Conservation (phyloP, 2,113 vertebrate species). For the Passer montanus region DNA sequence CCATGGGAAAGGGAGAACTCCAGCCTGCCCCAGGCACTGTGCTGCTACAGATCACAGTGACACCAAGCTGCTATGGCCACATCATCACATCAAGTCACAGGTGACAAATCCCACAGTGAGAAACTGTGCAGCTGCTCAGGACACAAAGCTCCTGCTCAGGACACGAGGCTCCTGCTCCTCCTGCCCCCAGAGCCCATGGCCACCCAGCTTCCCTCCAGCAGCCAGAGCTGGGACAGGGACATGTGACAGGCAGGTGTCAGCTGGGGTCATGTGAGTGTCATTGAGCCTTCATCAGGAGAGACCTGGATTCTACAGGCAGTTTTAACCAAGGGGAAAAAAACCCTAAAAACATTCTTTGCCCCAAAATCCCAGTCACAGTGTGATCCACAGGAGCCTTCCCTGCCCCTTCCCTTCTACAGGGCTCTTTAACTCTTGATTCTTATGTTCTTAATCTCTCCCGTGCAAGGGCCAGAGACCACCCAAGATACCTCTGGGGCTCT, state of each 20-base stretch:
- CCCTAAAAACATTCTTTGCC: not conserved
- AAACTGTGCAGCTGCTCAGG: not conserved
- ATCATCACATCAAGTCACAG: accelerated
- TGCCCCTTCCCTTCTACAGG: not conserved
- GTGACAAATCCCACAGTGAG: not conserved
- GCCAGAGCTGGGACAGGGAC: not conserved
- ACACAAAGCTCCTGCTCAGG: not conserved
- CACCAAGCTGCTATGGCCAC: accelerated
- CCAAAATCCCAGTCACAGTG: not conserved
- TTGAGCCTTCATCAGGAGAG: not conserved
- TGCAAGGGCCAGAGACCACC: constrained; percentile 21
- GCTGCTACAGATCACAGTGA: not conserved
- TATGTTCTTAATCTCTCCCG: not conserved
- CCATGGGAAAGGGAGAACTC: not conserved
- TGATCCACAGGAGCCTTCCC: not conserved
- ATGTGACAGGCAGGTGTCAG: not conserved
- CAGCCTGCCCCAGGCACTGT: not conserved
- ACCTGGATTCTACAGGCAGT: not conserved
- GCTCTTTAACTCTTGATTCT: not conserved
- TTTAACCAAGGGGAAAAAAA: not conserved
- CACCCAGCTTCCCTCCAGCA: not conserved
- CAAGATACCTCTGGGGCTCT: not conserved
- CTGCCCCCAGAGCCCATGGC: not conserved
- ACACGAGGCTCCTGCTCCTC: not conserved
- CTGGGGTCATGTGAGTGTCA: too few species aligned